A percentile compares a stretch with the other conserved stretches of the same genome.
phyloP scores from a whole-genome alignment of 2,113 vertebrate genomes.

The Paralichthys olivaceus region DNA sequence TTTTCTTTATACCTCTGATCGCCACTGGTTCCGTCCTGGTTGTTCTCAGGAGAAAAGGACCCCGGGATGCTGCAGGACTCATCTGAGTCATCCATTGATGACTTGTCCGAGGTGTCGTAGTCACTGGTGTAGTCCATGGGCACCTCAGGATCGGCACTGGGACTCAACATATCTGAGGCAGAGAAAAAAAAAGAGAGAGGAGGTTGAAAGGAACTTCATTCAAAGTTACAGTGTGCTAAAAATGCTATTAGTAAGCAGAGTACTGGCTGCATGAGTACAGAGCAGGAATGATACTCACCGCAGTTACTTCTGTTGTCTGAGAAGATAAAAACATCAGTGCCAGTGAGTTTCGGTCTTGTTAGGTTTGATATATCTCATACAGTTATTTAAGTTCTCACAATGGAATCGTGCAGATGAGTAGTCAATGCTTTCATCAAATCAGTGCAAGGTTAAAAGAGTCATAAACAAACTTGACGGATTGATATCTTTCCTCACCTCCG shows the following conservation, averaged over 20 bases:
- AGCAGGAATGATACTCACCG: slow-evolving; percentile 64
- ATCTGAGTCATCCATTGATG: slow-evolving; percentile 85
- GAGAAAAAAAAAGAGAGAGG: neutral
- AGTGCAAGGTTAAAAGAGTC: slow-evolving; percentile 26
- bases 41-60: slow-evolving; percentile 88
- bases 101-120: slow-evolving; percentile 85
- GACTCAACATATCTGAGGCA: slow-evolving; percentile 80
- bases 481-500: slow-evolving; percentile 80
- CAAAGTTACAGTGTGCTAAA: neutral
- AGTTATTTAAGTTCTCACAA: slow-evolving; percentile 25
- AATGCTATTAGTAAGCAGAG: neutral
- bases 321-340: slow-evolving; percentile 68
- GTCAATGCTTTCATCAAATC: slow-evolving; percentile 6
- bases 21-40: slow-evolving; percentile 81
- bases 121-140: slow-evolving; percentile 89
- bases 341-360: slow-evolving; percentile 48
- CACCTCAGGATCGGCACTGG: slow-evolving; percentile 82
- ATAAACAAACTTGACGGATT: neutral
- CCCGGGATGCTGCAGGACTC: slow-evolving; percentile 87
- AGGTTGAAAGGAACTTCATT: neutral
- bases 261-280: neutral
- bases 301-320: slow-evolving; percentile 79
- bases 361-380: slow-evolving; percentile 16
- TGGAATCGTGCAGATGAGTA: slow-evolving; percentile 21
- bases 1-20: slow-evolving; percentile 82